These are phyloP conservation scores for Hormaphis cornu DNA, from an alignment of 1,140 invertebrate genomes.

Conservation along the genomic window DNA sequence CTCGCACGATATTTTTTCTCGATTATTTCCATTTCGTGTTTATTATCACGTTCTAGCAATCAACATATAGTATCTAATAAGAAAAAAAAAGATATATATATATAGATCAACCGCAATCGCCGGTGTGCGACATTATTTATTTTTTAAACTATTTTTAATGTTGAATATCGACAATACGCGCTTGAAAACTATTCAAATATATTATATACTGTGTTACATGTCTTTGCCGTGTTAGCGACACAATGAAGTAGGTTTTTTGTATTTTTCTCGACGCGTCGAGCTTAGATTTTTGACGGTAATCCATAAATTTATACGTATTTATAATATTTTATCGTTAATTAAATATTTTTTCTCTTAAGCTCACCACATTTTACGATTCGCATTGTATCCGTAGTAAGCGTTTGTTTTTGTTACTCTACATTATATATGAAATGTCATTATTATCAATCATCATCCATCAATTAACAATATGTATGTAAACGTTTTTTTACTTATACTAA, in stretches of 20 bases:
- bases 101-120: not conserved
- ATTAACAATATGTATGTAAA: conserved; percentile 25
- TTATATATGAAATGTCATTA: conserved; percentile 1
- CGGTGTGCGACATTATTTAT: not conserved
- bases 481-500: not conserved
- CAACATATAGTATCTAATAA: too few species aligned
- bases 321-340: not conserved
- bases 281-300: not conserved
- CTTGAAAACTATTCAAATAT: too few species aligned
- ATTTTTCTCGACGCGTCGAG: too few species aligned
- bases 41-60: too few species aligned
- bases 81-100: not conserved
- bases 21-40: too few species aligned
- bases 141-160: not conserved
- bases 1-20: too few species aligned
- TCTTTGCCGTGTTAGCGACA: too few species aligned
- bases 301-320: not conserved
- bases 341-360: not conserved
- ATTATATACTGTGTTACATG: too few species aligned
- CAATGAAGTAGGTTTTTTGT: too few species aligned
- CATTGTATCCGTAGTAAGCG: not conserved
- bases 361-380: not conserved
- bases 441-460: conserved; percentile 20
- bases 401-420: not conserved
- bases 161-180: not conserved